These are phyloP conservation scores for Scaptodrosophila latifasciaeformis DNA, from an alignment of 2,888 invertebrate genomes.

Conservation along the genomic window DNA sequence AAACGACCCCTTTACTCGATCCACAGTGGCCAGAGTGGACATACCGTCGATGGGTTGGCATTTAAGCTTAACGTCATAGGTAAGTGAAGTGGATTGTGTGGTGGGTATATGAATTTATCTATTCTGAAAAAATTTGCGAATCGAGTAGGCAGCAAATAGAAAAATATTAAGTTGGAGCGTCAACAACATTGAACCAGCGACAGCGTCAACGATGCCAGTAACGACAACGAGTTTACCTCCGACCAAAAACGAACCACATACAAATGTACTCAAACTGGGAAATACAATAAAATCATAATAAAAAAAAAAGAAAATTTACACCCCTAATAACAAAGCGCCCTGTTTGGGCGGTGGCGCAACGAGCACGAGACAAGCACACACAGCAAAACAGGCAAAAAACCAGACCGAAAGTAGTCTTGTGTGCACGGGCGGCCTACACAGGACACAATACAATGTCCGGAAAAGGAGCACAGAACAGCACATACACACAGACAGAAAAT, in stretches of 20 bases:
- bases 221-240: conserved; percentile 23
- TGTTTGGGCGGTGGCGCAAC: conserved; percentile 7
- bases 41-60: no score
- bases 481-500: conserved; percentile 8
- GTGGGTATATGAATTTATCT: no score
- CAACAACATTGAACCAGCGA: no score
- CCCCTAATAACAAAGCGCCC: conserved; percentile 55
- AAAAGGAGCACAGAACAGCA: conserved; percentile 16
- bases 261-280: conserved; percentile 46
- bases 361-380: conserved; percentile 10
- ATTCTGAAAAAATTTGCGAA: no score
- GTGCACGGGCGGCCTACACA: conserved; percentile 54
- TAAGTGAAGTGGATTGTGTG: no score
- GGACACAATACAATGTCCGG: not conserved
- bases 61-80: no score
- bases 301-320: conserved; percentile 69
- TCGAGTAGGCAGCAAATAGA: no score
- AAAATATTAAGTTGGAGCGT: no score
- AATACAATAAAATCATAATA: conserved; percentile 69
- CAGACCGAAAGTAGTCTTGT: conserved; percentile 58
- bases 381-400: conserved; percentile 35
- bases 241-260: conserved; percentile 6
- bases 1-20: no score
- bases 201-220: conserved; percentile 16
- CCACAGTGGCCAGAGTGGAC: no score